A percentile compares a stretch with the other conserved stretches of the same genome.
Conservation (phyloP, 2,113 vertebrate genomes). For the Fukomys damarensis region DNA sequence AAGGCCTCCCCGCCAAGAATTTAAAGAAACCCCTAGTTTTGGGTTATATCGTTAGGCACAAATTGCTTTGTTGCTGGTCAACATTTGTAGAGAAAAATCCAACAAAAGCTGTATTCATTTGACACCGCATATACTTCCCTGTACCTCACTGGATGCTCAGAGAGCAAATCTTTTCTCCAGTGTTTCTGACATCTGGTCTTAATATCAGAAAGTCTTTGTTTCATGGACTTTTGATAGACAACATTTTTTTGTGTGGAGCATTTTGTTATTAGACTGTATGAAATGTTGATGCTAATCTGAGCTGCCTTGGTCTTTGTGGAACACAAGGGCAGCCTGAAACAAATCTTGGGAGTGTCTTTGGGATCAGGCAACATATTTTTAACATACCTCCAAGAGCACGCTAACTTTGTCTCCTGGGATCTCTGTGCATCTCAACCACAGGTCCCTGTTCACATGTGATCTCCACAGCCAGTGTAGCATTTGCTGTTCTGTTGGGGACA, state of each 20-base stretch:
- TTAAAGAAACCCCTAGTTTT: constrained; percentile 49
- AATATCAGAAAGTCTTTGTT: constrained; percentile 88
- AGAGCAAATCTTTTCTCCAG: constrained; percentile 78
- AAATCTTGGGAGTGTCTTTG: constrained; percentile 81
- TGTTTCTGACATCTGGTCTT: constrained; percentile 88
- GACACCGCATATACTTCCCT: constrained; percentile 70
- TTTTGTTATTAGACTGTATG: constrained; percentile 87
- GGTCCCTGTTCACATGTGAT: constrained; percentile 52
- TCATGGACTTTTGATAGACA: constrained; percentile 86
- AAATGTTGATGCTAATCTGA: constrained; percentile 87
- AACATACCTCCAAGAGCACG: constrained; percentile 77
- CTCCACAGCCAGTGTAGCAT: constrained; percentile 35
- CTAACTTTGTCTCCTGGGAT: constrained; percentile 82
- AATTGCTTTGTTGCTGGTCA: constrained; percentile 76
- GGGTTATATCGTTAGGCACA: constrained; percentile 66
- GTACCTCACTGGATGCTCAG: constrained; percentile 60
- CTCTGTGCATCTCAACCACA: constrained; percentile 49
- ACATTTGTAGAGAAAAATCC: constrained; percentile 53
- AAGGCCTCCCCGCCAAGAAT: constrained; percentile 69
- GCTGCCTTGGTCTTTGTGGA: constrained; percentile 79
- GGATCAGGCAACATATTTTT: constrained; percentile 81
- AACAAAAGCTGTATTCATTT: constrained; percentile 70
- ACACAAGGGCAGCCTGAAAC: constrained; percentile 74
- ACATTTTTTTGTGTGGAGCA: constrained; percentile 85
- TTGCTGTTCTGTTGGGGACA: constrained; percentile 3